Evolutionary conservation across 2,888 invertebrate species (phyloP).

Genomic region (Graphium colonna): DNA sequence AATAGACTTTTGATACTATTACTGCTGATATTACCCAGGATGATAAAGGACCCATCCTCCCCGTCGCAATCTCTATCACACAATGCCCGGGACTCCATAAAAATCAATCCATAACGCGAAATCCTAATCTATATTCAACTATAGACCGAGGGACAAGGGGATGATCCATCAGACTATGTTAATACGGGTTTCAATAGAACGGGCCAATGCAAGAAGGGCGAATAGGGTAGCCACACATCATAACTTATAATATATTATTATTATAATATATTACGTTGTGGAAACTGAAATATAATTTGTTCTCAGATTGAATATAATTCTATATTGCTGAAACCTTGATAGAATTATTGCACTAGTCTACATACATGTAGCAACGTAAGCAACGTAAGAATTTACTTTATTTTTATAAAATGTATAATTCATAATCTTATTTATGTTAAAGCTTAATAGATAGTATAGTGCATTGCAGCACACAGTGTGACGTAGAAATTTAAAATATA

Average conservation of each 20-base stretch:
- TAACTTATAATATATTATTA: not conserved
- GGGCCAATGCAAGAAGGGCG: conserved; percentile 18
- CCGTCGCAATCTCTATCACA: conserved; percentile 17
- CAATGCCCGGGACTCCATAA: conserved; percentile 41
- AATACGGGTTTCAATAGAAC: conserved; percentile 40
- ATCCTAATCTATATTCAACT: conserved; percentile 41
- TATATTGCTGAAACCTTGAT: no score
- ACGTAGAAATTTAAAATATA: no score
- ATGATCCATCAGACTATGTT: conserved; percentile 64
- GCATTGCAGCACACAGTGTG: no score
- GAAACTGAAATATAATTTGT: not conserved
- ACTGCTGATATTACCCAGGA: not conserved
- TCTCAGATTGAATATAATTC: no score
- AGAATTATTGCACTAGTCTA: no score
- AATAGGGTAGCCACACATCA: conserved; percentile 14
- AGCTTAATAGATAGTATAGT: no score
- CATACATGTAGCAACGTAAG: no score
- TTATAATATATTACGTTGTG: not conserved
- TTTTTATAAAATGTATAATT: no score
- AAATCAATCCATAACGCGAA: conserved; percentile 56
- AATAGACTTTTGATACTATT: no score
- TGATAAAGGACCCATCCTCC: conserved; percentile 1
- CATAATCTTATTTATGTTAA: no score
- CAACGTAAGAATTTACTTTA: no score
- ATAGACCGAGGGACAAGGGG: conserved; percentile 30